These are phyloP conservation scores for Daphoenositta chrysoptera DNA, from an alignment of 2,113 vertebrate species.

Conservation along the genomic window DNA sequence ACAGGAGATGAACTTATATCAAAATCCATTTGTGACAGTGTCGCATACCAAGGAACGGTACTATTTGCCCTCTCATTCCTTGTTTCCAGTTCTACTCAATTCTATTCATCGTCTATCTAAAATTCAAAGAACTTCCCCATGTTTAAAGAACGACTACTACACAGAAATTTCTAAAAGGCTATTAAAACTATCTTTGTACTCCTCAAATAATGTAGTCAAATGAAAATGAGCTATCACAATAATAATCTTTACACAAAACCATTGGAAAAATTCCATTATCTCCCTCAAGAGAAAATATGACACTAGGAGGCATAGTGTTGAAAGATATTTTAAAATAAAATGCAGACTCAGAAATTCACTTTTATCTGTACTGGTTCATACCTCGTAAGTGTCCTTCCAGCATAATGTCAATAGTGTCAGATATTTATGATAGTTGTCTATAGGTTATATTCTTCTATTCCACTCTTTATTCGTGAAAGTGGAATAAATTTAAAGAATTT, in stretches of 20 bases:
- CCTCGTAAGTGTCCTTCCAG: neutral
- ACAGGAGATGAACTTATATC: too few species aligned
- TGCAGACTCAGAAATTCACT: neutral
- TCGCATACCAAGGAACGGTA: fast-evolving
- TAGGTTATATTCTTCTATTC: neutral
- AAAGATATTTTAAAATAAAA: neutral
- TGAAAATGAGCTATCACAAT: neutral
- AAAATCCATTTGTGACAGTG: too few species aligned
- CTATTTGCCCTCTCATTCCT: neutral
- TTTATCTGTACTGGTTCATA: neutral
- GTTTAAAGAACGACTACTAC: neutral
- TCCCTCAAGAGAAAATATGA: neutral
- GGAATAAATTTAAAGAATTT: neutral
- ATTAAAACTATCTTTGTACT: neutral
- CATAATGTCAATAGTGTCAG: neutral
- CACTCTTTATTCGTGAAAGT: neutral
- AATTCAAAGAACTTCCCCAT: neutral
- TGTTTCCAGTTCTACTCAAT: neutral
- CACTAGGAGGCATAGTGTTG: neutral
- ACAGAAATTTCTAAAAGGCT: neutral
- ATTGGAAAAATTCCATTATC: neutral
- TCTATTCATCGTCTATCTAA: neutral
- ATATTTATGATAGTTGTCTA: neutral
- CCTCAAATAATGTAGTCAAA: neutral
- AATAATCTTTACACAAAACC: neutral